These are phyloP conservation scores for Aphidius gifuensis DNA, from an alignment of 1,140 invertebrate species.

Conservation along the genomic window DNA sequence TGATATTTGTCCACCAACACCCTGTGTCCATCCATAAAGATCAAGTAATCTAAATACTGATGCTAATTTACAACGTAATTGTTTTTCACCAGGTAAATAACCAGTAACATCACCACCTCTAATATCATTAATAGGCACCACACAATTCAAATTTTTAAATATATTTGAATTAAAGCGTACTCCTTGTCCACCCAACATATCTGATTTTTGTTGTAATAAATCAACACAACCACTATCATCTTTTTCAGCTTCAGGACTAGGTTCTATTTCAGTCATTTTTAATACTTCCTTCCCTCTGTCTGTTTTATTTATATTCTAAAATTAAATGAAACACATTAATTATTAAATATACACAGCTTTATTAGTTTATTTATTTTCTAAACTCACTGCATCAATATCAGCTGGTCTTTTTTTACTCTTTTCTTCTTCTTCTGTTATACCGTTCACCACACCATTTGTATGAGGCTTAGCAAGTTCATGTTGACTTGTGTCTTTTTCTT, in stretches of 20 bases:
- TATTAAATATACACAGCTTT: slow-evolving; percentile 25
- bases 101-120: slow-evolving; percentile 91
- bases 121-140: slow-evolving; percentile 97
- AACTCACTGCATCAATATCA: slow-evolving; percentile 80
- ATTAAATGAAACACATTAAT: not conserved
- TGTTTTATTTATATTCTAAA: slow-evolving; percentile 93
- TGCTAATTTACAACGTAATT: slow-evolving; percentile 93
- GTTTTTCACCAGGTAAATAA: slow-evolving; percentile 94
- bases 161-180: slow-evolving; percentile 61
- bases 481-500: slow-evolving; percentile 53
- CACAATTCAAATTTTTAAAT: slow-evolving; percentile 69
- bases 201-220: slow-evolving; percentile 89
- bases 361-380: not conserved
- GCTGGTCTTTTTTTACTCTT: slow-evolving; percentile 76
- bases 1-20: slow-evolving; percentile 69
- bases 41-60: slow-evolving; percentile 93
- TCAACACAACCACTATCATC: slow-evolving; percentile 76
- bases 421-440: slow-evolving; percentile 70
- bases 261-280: slow-evolving; percentile 94
- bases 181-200: slow-evolving; percentile 78
- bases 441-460: slow-evolving; percentile 67
- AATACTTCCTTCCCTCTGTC: slow-evolving; percentile 93
- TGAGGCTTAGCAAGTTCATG: slow-evolving; percentile 64
- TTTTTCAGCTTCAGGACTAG: slow-evolving; percentile 89
- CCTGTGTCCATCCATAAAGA: slow-evolving; percentile 93